A percentile compares a stretch with the other conserved stretches of the same genome.
These are phyloP conservation scores for Microplitis deprimator DNA, from an alignment of 2,888 invertebrate species.

Conservation along the genomic window DNA sequence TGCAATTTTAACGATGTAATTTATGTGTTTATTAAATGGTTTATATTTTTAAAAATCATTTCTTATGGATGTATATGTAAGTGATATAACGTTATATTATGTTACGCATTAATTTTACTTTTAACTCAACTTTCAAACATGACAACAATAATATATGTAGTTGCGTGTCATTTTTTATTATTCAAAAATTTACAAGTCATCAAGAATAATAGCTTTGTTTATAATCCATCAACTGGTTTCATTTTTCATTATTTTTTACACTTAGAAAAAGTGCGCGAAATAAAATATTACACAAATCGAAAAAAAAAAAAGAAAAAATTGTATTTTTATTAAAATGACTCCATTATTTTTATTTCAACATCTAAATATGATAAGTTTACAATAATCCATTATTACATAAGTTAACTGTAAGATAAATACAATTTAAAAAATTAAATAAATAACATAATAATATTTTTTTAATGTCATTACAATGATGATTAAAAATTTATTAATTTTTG, in stretches of 20 bases:
- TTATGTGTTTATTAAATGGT: background rate
- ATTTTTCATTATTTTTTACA: background rate
- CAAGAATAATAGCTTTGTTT: background rate
- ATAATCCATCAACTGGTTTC: background rate
- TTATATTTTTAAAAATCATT: background rate
- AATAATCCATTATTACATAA: no score
- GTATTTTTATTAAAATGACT: no score
- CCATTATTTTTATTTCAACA: no score
- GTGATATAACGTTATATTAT: conserved; percentile 1
- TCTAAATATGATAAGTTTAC: no score
- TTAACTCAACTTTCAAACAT: conserved; percentile 1
- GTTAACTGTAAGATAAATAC: no score
- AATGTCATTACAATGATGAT: background rate
- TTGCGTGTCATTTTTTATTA: conserved; percentile 15
- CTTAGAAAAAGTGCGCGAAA: background rate
- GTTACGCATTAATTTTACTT: conserved; percentile 13
- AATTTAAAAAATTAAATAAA: background rate
- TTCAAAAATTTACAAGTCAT: background rate
- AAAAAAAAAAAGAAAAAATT: no score
- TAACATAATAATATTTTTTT: background rate
- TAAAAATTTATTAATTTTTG: conserved; percentile 1
- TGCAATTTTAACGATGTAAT: background rate
- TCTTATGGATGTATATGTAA: background rate
- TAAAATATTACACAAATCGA: no score
- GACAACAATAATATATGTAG: background rate